Conservation (phyloP, 2,113 vertebrate genomes). For the Nipponia nippon region DNA sequence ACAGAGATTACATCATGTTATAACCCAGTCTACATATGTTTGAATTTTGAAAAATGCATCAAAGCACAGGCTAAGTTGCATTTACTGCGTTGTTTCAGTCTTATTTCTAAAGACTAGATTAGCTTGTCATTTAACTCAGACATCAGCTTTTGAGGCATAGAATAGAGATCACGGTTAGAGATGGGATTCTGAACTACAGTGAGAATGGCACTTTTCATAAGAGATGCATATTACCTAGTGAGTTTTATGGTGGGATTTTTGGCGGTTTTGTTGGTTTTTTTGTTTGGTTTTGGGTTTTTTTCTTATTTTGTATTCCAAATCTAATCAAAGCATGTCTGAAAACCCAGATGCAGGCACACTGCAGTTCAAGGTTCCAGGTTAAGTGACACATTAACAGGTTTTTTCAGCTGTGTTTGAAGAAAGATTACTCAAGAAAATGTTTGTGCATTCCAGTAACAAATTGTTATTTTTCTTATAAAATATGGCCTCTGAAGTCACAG, state of each 20-base stretch:
- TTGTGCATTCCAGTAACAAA: slow-evolving; percentile 29
- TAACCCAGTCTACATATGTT: not conserved
- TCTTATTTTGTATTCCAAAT: not conserved
- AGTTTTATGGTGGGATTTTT: not conserved
- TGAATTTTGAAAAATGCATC: not conserved
- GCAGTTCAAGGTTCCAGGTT: slow-evolving; percentile 40
- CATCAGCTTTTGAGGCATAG: not conserved
- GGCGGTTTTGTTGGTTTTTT: too few species aligned
- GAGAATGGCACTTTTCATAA: not conserved
- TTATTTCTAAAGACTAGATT: not conserved
- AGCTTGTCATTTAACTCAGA: not conserved
- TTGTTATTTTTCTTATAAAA: not conserved
- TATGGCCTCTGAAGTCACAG: not conserved
- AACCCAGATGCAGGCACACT: not conserved
- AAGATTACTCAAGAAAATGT: slow-evolving; percentile 59
- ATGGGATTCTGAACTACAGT: not conserved
- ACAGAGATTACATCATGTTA: not conserved
- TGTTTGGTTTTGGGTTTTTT: not conserved
- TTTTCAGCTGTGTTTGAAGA: slow-evolving; percentile 61
- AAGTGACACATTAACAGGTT: slow-evolving; percentile 60
- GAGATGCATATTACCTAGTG: not conserved
- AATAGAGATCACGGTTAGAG: not conserved
- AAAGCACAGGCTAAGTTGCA: not conserved
- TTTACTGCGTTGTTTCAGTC: not conserved
- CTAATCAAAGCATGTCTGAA: not conserved